Evolutionary conservation across 2,888 invertebrate genomes (phyloP).

Genomic region (Papilio demoleus): DNA sequence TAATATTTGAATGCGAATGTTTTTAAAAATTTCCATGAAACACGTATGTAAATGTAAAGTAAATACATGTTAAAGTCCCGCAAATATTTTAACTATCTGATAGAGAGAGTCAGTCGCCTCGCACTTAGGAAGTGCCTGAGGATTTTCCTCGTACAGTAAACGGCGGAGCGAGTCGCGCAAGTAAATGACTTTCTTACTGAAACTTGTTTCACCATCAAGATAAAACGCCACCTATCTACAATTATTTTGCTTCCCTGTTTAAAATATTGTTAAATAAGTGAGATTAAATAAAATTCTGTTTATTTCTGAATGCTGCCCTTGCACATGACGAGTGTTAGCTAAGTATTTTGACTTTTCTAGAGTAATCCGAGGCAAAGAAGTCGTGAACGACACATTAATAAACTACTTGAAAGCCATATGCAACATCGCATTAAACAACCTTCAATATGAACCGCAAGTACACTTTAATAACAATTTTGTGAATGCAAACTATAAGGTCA

Average conservation of each 20-base stretch:
- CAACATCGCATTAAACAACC: background rate
- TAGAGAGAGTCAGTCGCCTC: slow-evolving; percentile 35
- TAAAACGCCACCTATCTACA: slow-evolving; percentile 15
- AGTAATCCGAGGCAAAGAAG: slow-evolving; percentile 6
- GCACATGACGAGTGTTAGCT: background rate
- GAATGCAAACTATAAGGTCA: background rate
- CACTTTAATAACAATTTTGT: background rate
- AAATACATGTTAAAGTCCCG: slow-evolving; percentile 5
- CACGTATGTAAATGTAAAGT: background rate
- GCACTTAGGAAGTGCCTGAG: slow-evolving; percentile 10
- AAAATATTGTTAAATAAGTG: background rate
- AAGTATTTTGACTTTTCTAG: slow-evolving; percentile 6
- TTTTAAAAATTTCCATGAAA: background rate
- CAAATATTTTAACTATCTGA: slow-evolving; percentile 23
- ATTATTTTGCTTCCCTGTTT: slow-evolving; percentile 16
- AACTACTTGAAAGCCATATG: background rate
- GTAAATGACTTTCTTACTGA: slow-evolving; percentile 31
- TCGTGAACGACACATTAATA: slow-evolving; percentile 5
- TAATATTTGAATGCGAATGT: background rate
- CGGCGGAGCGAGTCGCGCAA: slow-evolving; percentile 24
- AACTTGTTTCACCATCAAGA: slow-evolving; percentile 33
- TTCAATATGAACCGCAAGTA: background rate
- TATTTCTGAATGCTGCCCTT: background rate
- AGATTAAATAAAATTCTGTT: background rate
- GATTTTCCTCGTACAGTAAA: slow-evolving; percentile 35